A percentile compares a stretch with the other conserved stretches of the same genome.
Evolutionary conservation across 2,797 vertebrate genomes (phyloP).

Genomic region (Oryzias sinensis): DNA sequence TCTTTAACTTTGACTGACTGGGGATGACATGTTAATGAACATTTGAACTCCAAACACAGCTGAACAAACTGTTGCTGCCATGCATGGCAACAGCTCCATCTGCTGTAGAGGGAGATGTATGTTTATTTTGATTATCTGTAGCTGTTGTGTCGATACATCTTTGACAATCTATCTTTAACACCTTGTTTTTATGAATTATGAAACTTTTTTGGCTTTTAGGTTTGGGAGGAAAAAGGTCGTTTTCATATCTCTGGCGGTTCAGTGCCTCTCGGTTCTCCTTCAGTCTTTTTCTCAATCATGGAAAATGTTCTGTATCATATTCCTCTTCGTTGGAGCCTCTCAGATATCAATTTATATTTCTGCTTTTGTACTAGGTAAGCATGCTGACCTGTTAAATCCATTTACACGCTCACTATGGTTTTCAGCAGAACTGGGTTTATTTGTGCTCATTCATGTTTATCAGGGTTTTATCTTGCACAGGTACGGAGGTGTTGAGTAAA

Average conservation of each 20-base stretch:
- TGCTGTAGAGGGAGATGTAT: conserved; percentile 28
- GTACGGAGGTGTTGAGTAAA: conserved; percentile 89
- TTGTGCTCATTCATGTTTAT: background rate
- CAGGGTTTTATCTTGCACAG: conserved; percentile 63
- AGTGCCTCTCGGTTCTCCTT: conserved; percentile 83
- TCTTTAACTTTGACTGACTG: too few relatives aligned
- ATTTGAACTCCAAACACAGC: background rate
- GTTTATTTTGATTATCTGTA: background rate
- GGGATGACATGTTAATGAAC: too few relatives aligned
- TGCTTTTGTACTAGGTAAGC: conserved; percentile 92
- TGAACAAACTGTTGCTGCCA: background rate
- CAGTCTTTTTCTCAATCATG: conserved; percentile 89
- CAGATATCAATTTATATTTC: conserved; percentile 93
- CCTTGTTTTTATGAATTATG: background rate
- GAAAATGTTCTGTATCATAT: conserved; percentile 86
- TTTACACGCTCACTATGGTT: background rate
- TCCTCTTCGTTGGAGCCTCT: conserved; percentile 88
- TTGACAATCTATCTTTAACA: background rate
- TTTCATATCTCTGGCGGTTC: conserved; percentile 84
- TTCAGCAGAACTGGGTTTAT: background rate
- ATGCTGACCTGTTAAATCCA: background rate
- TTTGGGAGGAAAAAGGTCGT: conserved; percentile 92
- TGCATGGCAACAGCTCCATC: conserved; percentile 44
- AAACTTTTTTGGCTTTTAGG: conserved; percentile 59
- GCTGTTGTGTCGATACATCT: too few relatives aligned